phyloP scores from a whole-genome alignment of 2,888 invertebrate species.

The Netelia fuscicornis region DNA sequence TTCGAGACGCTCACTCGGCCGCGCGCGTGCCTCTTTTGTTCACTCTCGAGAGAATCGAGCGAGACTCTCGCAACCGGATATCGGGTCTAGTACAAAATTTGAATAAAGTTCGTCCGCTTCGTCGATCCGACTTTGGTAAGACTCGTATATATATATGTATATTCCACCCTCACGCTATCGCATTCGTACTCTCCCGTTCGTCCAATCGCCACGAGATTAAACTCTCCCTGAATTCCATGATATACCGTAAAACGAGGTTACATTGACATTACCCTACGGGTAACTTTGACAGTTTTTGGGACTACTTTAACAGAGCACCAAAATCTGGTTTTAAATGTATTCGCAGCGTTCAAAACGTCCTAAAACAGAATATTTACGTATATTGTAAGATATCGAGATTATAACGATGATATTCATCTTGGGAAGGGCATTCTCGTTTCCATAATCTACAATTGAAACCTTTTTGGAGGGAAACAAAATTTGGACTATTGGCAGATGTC shows the following conservation, averaged over 20 bases:
- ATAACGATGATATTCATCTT: too few relatives aligned
- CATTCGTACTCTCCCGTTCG: neutral
- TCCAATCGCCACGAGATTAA: constrained; percentile 46
- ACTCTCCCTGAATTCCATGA: constrained; percentile 1
- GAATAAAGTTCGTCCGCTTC: constrained; percentile 44
- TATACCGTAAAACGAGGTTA: neutral
- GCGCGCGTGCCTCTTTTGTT: constrained; percentile 47
- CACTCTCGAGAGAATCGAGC: constrained; percentile 10
- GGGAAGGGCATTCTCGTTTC: too few relatives aligned
- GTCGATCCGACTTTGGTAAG: constrained; percentile 24
- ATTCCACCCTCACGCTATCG: constrained; percentile 27
- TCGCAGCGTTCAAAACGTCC: too few relatives aligned
- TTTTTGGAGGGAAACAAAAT: too few relatives aligned
- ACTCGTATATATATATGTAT: neutral
- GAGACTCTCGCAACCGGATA: constrained; percentile 43
- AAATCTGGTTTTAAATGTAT: too few relatives aligned
- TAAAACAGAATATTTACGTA: too few relatives aligned
- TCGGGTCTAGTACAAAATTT: constrained; percentile 61
- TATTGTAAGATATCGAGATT: too few relatives aligned
- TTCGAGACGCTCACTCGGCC: constrained; percentile 37
- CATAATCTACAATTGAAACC: too few relatives aligned
- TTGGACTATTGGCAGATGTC: too few relatives aligned
- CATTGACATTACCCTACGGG: too few relatives aligned
- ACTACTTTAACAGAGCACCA: too few relatives aligned
- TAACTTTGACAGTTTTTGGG: too few relatives aligned